These are phyloP conservation scores for Knipowitschia caucasica DNA, from an alignment of 2,797 vertebrate species.

Conservation along the genomic window DNA sequence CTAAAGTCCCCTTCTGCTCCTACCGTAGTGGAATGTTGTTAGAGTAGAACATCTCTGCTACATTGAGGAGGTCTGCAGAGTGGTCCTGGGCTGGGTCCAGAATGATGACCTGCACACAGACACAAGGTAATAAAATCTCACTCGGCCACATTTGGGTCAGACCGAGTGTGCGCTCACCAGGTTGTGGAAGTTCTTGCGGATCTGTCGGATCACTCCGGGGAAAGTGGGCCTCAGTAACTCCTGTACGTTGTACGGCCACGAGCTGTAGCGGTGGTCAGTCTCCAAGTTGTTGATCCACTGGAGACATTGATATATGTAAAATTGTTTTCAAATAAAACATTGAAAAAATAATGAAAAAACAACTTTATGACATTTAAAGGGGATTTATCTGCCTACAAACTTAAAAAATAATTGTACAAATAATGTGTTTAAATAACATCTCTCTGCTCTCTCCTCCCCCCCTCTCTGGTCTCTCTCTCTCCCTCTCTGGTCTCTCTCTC, in stretches of 20 bases:
- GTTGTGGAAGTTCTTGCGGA: slow-evolving; percentile 97
- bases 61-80: slow-evolving; percentile 84
- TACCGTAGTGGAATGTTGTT: slow-evolving; percentile 97
- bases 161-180: slow-evolving; percentile 74
- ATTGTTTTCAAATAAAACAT: no score
- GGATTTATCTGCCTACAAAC: no score
- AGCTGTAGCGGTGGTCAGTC: slow-evolving; percentile 85
- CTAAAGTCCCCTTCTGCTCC: no score
- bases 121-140: slow-evolving; percentile 5
- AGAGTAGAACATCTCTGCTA: slow-evolving; percentile 96
- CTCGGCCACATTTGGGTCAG: not conserved
- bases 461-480: no score
- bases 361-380: no score
- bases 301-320: no score
- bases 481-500: no score
- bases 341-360: not conserved
- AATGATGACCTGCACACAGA: slow-evolving; percentile 83
- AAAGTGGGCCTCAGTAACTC: slow-evolving; percentile 95
- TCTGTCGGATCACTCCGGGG: slow-evolving; percentile 95
- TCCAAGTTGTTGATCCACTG: slow-evolving; percentile 99
- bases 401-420: no score
- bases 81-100: slow-evolving; percentile 87
- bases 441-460: no score
- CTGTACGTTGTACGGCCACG: slow-evolving; percentile 92
- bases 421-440: no score